Evolutionary conservation across 2,797 vertebrate genomes (phyloP).

Genomic region (Platalea minor): DNA sequence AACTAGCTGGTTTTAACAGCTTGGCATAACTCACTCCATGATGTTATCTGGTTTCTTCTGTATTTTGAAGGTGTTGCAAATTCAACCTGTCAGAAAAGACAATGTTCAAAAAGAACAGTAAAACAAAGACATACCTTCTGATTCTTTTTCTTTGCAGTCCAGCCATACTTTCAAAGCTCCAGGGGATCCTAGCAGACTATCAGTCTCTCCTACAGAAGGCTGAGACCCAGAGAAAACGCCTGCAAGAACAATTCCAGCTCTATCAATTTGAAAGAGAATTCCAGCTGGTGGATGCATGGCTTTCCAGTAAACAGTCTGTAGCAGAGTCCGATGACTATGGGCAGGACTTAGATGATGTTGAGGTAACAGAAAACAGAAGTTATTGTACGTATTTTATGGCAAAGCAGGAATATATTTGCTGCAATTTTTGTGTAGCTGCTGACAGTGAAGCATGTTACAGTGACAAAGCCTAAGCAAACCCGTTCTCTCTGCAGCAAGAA

Average conservation of each 20-base stretch:
- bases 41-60: neutral
- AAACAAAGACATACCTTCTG: neutral
- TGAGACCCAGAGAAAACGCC: conserved; percentile 57
- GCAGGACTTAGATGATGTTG: conserved; percentile 85
- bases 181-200: conserved; percentile 68
- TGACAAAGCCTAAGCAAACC: neutral
- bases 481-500: neutral
- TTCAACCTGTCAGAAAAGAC: neutral
- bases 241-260: conserved; percentile 82
- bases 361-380: conserved; percentile 70
- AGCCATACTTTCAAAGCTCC: conserved; percentile 68
- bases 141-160: conserved; percentile 49
- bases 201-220: conserved; percentile 73
- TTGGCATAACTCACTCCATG: neutral
- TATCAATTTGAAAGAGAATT: conserved; percentile 84
- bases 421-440: neutral
- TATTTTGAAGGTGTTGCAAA: neutral
- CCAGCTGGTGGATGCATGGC: conserved; percentile 84
- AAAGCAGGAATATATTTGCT: neutral
- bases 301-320: conserved; percentile 74
- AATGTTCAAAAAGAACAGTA: neutral
- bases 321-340: conserved; percentile 83
- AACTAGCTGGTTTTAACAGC: neutral
- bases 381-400: neutral
- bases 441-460: neutral